Evolutionary conservation across 2,797 vertebrate genomes (phyloP), one percentile per base, ranked within the genome.

Genomic region (Scolopax bukidnonensis): DNA sequence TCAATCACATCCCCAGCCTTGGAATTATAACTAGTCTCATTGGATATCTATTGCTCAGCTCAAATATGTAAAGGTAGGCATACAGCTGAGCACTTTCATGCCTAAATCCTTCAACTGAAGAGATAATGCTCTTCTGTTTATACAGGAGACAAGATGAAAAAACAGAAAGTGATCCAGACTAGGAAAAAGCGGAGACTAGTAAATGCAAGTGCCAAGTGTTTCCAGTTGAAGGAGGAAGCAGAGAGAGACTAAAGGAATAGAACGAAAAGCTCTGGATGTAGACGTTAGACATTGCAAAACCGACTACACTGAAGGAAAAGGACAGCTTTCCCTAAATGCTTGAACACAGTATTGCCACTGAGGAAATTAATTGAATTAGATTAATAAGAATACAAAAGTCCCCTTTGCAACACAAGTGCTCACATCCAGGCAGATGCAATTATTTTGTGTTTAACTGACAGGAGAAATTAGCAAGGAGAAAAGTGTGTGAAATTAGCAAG

Each of bases 401-500:
- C 24, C 38, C 53, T 87, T 82, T 80, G 61, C 50, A 95, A 88
- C 15, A 21, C 23, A 76, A 47, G 48, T 38, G 53, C 21, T 82
- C 40, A 61, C 60, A 84, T 6, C 40, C 21, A 77, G 41, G 69
- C 25, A 50, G 78, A 94, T 36, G 28, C 54, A 92, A 87, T 76
- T 85, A 60, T 84, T 92, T 92, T 77, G 33, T 48, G 15, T 76
- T 90, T 78, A 87, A 82, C 30, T 64, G 87, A 41, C 50, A 84
- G 21, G 59, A 90, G 53, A 83, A 92, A 93, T 90, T 41, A 80
- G n/a, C n/a, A n/a, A n/a, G n/a, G n/a, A n/a, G n/a, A n/a, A n/a
- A n/a, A n/a, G 30, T 56, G 36, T 33, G 67, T 67, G 68, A 92
- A 89, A 68, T 77, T 68, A 90, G 54, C 60, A 73, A 61, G 41